Conservation (phyloP, 1,140 invertebrate genomes). For the Apis laboriosa region DNA sequence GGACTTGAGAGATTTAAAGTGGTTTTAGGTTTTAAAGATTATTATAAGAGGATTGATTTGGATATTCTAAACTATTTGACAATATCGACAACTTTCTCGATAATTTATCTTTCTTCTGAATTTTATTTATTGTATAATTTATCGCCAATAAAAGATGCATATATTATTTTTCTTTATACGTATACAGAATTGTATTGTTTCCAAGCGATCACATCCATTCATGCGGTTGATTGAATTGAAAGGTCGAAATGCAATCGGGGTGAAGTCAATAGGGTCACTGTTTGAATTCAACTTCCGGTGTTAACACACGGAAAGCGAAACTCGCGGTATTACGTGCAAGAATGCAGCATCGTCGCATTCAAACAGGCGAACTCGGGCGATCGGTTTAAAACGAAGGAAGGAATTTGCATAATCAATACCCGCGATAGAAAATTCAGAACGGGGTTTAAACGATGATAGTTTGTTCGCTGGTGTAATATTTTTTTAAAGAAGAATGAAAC, state of each 20-base stretch:
- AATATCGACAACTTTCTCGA: no score
- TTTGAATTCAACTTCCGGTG: conserved; percentile 43
- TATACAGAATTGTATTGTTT: neutral
- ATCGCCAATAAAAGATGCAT: no score
- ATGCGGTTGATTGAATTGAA: neutral
- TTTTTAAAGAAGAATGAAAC: neutral
- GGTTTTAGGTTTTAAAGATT: no score
- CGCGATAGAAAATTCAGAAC: conserved; percentile 14
- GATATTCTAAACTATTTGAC: no score
- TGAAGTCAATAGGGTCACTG: conserved; percentile 13
- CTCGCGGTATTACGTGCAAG: conserved; percentile 51
- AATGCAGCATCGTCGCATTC: conserved; percentile 37
- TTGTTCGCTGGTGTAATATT: neutral
- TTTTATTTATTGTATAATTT: no score
- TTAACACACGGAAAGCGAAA: conserved; percentile 28
- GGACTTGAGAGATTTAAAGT: no score
- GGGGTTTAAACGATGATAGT: neutral
- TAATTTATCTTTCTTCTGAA: no score
- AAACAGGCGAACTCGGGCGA: conserved; percentile 1
- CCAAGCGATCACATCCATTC: neutral
- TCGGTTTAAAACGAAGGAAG: conserved; percentile 8
- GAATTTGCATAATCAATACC: conserved; percentile 46
- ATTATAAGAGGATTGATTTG: no score
- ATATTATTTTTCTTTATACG: no score
- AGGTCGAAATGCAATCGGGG: conserved; percentile 25